These are phyloP conservation scores for Sycophila texana DNA, from an alignment of 2,888 invertebrate genomes.

Conservation along the genomic window DNA sequence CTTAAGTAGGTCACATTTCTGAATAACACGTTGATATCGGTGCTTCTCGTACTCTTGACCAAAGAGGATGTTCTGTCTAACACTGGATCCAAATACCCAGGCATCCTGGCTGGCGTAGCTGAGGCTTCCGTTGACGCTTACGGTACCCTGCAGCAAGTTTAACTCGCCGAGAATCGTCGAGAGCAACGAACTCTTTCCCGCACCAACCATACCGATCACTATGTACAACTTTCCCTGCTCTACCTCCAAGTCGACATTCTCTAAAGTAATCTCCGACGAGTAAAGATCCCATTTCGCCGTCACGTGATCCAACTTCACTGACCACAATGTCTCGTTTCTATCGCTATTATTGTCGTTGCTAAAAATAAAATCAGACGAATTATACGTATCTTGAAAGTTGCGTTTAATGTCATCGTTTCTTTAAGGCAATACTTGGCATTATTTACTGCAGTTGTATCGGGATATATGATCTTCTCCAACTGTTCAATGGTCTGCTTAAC, in stretches of 20 bases:
- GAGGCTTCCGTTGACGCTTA: slow-evolving; percentile 81
- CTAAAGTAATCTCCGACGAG: slow-evolving; percentile 77
- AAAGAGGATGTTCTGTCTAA: slow-evolving; percentile 91
- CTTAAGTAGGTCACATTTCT: slow-evolving; percentile 72
- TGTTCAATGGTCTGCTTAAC: too few species aligned
- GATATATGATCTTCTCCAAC: too few species aligned
- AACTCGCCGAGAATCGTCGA: slow-evolving; percentile 86
- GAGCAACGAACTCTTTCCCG: slow-evolving; percentile 84
- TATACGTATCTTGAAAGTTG: too few species aligned
- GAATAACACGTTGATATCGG: slow-evolving; percentile 76
- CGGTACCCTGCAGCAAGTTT: slow-evolving; percentile 78
- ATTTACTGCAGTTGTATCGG: background rate
- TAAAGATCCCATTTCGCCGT: slow-evolving; percentile 77
- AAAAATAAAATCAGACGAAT: background rate
- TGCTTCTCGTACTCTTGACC: slow-evolving; percentile 82
- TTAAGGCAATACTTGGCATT: slow-evolving; percentile 7
- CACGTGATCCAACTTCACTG: slow-evolving; percentile 66
- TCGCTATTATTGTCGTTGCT: background rate
- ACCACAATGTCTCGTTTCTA: slow-evolving; percentile 6
- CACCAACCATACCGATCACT: slow-evolving; percentile 86
- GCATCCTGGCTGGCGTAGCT: slow-evolving; percentile 91
- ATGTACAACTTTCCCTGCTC: slow-evolving; percentile 81
- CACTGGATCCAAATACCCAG: slow-evolving; percentile 88
- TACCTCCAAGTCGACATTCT: slow-evolving; percentile 77
- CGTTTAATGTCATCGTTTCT: too few species aligned